Conservation (phyloP, 2,888 invertebrate genomes). For the Ethmia dodecea region DNA sequence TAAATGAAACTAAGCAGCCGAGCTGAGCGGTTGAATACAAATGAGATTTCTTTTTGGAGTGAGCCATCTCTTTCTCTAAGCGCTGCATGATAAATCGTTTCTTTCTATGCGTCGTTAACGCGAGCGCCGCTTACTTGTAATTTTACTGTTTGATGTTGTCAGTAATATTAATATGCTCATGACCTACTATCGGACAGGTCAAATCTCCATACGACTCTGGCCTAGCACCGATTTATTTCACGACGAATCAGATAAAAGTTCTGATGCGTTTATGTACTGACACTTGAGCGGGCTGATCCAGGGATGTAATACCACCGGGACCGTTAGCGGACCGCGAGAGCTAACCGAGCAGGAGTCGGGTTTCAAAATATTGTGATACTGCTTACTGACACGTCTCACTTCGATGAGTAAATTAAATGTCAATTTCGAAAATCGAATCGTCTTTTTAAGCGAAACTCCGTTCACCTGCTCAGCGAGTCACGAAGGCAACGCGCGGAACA, state of each 20-base stretch:
- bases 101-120: slow-evolving; percentile 64
- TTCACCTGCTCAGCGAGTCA: slow-evolving; percentile 49
- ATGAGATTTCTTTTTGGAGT: slow-evolving; percentile 64
- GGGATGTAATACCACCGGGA: slow-evolving; percentile 26
- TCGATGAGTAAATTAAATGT: slow-evolving; percentile 39
- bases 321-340: slow-evolving; percentile 35
- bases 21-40: slow-evolving; percentile 54
- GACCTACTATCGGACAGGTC: slow-evolving; percentile 65
- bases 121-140: slow-evolving; percentile 57
- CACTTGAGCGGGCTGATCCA: slow-evolving; percentile 5
- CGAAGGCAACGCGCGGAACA: slow-evolving; percentile 46
- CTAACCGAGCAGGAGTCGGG: slow-evolving; percentile 33
- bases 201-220: slow-evolving; percentile 39
- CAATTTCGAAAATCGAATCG: slow-evolving; percentile 39
- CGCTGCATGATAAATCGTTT: slow-evolving; percentile 63
- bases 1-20: slow-evolving; percentile 52
- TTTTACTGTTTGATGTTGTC: slow-evolving; percentile 65
- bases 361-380: slow-evolving; percentile 65
- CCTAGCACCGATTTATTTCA: slow-evolving; percentile 55
- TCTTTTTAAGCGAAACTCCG: slow-evolving; percentile 27
- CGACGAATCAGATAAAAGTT: slow-evolving; percentile 55
- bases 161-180: slow-evolving; percentile 69
- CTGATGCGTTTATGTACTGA: slow-evolving; percentile 43
- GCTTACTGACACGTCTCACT: slow-evolving; percentile 22
- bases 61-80: slow-evolving; percentile 63